phyloP scores from a whole-genome alignment of 2,888 invertebrate genomes.

The Cryptocephalus primarius region DNA sequence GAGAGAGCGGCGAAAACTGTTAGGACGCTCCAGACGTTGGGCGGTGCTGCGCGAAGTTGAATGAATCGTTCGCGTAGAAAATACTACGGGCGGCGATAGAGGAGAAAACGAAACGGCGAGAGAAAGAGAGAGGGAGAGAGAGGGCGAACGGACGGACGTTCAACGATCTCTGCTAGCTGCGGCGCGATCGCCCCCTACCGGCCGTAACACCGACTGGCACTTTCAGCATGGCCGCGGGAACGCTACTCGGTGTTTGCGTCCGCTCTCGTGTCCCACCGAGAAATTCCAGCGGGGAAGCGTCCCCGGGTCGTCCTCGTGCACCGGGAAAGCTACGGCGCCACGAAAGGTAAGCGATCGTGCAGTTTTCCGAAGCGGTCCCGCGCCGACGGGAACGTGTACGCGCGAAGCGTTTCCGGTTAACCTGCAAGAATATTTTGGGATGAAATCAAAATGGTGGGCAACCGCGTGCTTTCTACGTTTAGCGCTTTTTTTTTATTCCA shows the following conservation, averaged over 20 bases:
- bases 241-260: constrained; percentile 18
- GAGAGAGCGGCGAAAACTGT: background rate
- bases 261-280: constrained; percentile 2
- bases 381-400: constrained; percentile 7
- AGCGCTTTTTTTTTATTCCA: constrained; percentile 22
- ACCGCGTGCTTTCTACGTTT: constrained; percentile 34
- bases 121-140: too few species aligned
- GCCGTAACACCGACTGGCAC: constrained; percentile 25
- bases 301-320: too few species aligned
- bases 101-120: too few species aligned
- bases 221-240: constrained; percentile 27
- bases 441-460: constrained; percentile 37
- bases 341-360: constrained; percentile 14
- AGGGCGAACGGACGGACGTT: constrained; percentile 20
- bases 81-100: constrained; percentile 18
- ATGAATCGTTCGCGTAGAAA: constrained; percentile 30
- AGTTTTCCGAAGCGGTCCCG: constrained; percentile 11
- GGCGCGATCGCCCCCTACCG: constrained; percentile 22
- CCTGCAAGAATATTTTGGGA: constrained; percentile 34
- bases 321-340: background rate
- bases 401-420: constrained; percentile 35
- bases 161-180: constrained; percentile 32
- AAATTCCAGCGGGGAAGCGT: too few species aligned
- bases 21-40: constrained; percentile 29
- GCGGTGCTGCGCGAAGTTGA: constrained; percentile 34